A percentile compares a stretch with the other conserved stretches of the same genome.
Evolutionary conservation across 2,888 invertebrate species (phyloP).

Genomic region (Lepidonotus clava): DNA sequence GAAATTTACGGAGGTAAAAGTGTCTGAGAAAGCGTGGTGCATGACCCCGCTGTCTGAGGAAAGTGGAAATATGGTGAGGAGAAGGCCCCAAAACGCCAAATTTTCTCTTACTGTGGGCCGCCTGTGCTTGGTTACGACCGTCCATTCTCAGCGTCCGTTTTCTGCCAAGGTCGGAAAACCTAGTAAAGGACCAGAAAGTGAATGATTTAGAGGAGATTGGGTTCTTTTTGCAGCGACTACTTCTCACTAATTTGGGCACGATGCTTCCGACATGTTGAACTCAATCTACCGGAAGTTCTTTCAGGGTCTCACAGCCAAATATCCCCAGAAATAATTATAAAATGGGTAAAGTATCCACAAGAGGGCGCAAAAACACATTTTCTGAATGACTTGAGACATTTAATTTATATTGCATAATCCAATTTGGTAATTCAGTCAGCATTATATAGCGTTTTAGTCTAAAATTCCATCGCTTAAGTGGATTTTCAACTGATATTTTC

Average conservation of each 20-base stretch:
- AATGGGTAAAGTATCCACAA: not conserved
- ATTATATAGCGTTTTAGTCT: too few relatives aligned
- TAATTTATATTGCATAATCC: too few relatives aligned
- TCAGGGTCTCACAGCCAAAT: too few relatives aligned
- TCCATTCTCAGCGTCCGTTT: not conserved
- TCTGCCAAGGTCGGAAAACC: not conserved
- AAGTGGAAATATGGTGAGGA: constrained; percentile 13
- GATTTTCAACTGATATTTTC: too few relatives aligned
- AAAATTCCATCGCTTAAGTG: too few relatives aligned
- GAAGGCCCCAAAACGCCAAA: not conserved
- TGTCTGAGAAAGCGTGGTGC: too few relatives aligned
- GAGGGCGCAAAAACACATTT: too few relatives aligned
- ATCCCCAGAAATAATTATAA: not conserved
- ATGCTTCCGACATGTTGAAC: constrained; percentile 36
- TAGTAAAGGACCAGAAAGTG: not conserved
- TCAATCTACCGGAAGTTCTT: constrained; percentile 45
- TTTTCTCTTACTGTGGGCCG: constrained; percentile 34
- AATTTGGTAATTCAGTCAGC: too few relatives aligned
- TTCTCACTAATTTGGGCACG: constrained; percentile 49
- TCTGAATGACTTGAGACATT: too few relatives aligned
- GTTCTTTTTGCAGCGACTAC: not conserved
- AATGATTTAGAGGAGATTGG: not conserved
- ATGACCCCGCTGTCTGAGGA: too few relatives aligned
- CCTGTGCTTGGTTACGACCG: constrained; percentile 29
- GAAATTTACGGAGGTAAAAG: too few relatives aligned